phyloP scores from a whole-genome alignment of 37 sponge, comb jelly and placozoan species.

The Aplysina aerophoba region DNA sequence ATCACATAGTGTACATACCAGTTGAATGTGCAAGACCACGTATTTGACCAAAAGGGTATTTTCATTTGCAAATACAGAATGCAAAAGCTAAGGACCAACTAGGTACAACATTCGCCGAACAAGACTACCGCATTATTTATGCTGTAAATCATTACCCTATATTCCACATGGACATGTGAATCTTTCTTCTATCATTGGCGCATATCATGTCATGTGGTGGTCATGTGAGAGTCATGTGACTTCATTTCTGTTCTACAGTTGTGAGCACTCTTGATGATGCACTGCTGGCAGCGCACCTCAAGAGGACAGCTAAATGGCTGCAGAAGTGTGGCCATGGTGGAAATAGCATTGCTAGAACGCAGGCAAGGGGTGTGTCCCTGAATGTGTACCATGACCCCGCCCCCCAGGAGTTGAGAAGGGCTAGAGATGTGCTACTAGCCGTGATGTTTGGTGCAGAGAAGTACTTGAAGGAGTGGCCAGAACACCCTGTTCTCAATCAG shows the following conservation, averaged over 20 bases:
- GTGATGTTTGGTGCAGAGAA: conserved; percentile 26
- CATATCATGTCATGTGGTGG: no score
- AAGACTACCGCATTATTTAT: no score
- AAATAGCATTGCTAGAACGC: no score
- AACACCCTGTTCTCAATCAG: conserved; percentile 84
- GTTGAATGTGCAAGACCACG: no score
- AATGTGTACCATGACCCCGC: conserved; percentile 77
- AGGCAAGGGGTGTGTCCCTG: background rate
- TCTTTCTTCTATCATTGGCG: background rate
- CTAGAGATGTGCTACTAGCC: conserved; percentile 29
- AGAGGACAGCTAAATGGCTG: background rate
- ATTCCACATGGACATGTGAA: background rate
- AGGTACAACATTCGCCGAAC: no score
- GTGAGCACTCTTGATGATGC: background rate
- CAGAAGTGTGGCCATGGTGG: no score
- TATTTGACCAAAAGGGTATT: no score
- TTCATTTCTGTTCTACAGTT: background rate
- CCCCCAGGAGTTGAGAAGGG: conserved; percentile 33
- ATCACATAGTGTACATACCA: no score
- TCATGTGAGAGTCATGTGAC: background rate
- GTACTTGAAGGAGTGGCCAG: conserved; percentile 83
- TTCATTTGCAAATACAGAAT: no score
- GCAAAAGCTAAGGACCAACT: no score
- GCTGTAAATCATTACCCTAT: no score
- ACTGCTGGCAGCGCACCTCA: conserved; percentile 12